Conservation (phyloP, 2,797 vertebrate species). For the Florisuga fusca region DNA sequence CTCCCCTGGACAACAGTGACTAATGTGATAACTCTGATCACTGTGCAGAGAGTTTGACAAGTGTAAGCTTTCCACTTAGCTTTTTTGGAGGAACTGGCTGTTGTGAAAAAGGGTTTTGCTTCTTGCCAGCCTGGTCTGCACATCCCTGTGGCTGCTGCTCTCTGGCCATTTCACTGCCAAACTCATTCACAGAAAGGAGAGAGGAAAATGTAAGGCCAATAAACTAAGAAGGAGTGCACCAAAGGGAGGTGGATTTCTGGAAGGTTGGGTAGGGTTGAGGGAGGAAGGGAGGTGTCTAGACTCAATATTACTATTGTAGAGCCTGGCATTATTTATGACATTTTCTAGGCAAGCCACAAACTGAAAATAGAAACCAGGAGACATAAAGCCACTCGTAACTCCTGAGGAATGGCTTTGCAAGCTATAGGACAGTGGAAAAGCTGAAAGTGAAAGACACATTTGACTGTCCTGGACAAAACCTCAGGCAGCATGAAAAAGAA, state of each 20-base stretch:
- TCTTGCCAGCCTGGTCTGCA: slow-evolving; percentile 44
- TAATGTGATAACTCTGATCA: background rate
- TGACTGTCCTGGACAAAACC: slow-evolving; percentile 6
- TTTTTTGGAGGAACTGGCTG: background rate
- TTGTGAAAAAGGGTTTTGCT: background rate
- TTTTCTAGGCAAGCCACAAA: slow-evolving; percentile 68
- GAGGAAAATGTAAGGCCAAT: slow-evolving; percentile 57
- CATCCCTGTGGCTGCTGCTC: slow-evolving; percentile 55
- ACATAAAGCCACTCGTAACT: slow-evolving; percentile 59
- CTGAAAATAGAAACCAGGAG: slow-evolving; percentile 70
- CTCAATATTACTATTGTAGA: slow-evolving; percentile 70
- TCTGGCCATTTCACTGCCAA: slow-evolving; percentile 57
- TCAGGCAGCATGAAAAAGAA: slow-evolving; percentile 41
- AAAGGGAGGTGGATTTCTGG: slow-evolving; percentile 60
- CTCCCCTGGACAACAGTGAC: background rate
- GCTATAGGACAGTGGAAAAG: slow-evolving; percentile 63
- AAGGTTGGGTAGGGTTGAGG: slow-evolving; percentile 47
- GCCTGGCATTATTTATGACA: slow-evolving; percentile 72
- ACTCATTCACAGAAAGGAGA: slow-evolving; percentile 63
- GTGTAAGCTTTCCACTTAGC: background rate
- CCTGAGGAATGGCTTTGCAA: slow-evolving; percentile 65
- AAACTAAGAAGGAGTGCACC: background rate
- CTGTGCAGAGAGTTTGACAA: background rate
- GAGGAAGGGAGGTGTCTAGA: slow-evolving; percentile 74
- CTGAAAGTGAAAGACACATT: slow-evolving; percentile 44